Conservation (phyloP, 1,140 invertebrate species). For the Drosophila ogumai region DNA sequence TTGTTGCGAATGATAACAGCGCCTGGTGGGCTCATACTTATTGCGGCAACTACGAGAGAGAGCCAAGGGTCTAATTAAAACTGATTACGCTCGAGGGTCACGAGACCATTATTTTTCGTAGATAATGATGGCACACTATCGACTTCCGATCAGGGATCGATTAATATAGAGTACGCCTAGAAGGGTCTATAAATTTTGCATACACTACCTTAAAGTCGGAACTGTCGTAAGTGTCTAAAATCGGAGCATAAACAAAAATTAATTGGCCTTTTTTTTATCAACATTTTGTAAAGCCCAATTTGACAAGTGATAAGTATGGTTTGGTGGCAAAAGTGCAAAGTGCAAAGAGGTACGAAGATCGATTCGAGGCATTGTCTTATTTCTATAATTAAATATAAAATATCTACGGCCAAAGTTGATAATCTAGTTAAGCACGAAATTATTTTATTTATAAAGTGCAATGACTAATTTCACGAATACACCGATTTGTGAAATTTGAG, state of each 20-base stretch:
- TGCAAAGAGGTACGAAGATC: neutral
- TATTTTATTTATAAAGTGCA: constrained; percentile 18
- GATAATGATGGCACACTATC: neutral
- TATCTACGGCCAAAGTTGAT: neutral
- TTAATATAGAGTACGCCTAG: neutral
- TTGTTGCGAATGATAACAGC: constrained; percentile 30
- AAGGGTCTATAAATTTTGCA: constrained; percentile 50
- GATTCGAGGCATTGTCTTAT: neutral
- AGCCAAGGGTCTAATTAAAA: constrained; percentile 48
- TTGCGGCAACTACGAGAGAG: neutral
- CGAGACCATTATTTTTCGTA: constrained; percentile 2
- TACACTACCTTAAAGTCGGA: constrained; percentile 26
- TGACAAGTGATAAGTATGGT: constrained; percentile 47
- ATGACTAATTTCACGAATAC: constrained; percentile 21
- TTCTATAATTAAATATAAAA: neutral
- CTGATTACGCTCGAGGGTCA: constrained; percentile 30
- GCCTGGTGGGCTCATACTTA: constrained; percentile 2
- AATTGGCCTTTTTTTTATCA: constrained; percentile 39
- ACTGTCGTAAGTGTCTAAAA: constrained; percentile 46
- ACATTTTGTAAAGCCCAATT: constrained; percentile 20
- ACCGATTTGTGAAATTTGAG: neutral
- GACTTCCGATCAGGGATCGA: constrained; percentile 2
- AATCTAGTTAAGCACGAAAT: neutral
- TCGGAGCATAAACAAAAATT: constrained; percentile 14
- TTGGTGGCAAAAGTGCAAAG: neutral